Percentiles rank a stretch among this genome's conserved stretches.
phyloP scores from a whole-genome alignment of 2,113 vertebrate genomes.

The Nettapus auritus region DNA sequence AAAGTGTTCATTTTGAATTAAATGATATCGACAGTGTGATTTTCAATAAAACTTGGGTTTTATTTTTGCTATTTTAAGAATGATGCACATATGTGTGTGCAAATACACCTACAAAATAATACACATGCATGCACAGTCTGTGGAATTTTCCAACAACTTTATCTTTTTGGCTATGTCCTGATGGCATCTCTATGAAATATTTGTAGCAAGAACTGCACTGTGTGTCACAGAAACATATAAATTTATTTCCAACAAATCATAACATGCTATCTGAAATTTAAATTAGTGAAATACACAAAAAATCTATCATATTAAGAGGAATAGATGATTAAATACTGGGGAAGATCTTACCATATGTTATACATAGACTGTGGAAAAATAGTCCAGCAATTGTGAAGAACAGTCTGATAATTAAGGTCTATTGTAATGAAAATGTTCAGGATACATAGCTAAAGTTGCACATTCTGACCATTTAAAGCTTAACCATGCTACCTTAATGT shows the following conservation, averaged over 20 bases:
- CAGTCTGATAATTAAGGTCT: not conserved
- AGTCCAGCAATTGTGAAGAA: not conserved
- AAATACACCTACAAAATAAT: not conserved
- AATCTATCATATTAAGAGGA: not conserved
- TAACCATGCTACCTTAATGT: not conserved
- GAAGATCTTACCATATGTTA: not conserved
- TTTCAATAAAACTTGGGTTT: not conserved
- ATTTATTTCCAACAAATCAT: not conserved
- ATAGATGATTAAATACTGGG: not conserved
- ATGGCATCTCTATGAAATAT: fast-evolving
- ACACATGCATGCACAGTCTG: not conserved
- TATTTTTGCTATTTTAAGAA: not conserved
- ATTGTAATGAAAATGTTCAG: not conserved
- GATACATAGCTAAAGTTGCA: not conserved
- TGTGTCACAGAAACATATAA: not conserved
- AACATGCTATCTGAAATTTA: not conserved
- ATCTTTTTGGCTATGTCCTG: fast-evolving
- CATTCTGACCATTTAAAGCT: not conserved
- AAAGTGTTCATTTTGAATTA: not conserved
- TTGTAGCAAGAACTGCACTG: not conserved
- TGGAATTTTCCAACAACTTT: not conserved
- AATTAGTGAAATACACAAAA: not conserved
- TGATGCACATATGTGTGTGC: fast-evolving
- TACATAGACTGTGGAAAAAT: not conserved
- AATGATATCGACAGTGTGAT: fast-evolving